Base-by-base conservation (phyloP, 2,113 vertebrate species). In the Oreotrochilus melanogaster region DNA sequence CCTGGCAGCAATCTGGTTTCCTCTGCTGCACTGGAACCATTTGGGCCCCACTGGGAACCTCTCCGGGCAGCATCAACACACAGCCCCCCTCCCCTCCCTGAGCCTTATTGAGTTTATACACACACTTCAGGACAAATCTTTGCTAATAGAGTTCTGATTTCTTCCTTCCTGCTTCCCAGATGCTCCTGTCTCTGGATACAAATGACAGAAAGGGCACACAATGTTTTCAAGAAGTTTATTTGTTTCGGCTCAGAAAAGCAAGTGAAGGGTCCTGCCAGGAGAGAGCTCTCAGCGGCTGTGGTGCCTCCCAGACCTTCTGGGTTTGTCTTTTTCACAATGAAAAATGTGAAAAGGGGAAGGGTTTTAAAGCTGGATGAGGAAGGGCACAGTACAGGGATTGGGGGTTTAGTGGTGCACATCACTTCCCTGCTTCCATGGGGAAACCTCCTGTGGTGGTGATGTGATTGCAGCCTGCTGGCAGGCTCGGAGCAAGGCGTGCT, bases 111-210 rank as follows among this genome's bases (percentile, higher is more conserved):
- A n/a, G 61, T 78, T 78, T 84, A 5, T 14, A 10, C 35, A 27
- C 84, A 87, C 70, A 14, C 70, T 80, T 91, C 70, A 53, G 94
- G 79, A 94, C 91, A 65, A 80, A 95, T 74, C 91, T 56, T 67
- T 90, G 84, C 86, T 96, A 95, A 96, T 91, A 82, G 76, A 81
- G 53, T 31, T 80, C 67, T 95, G n/a, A 92, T 95, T 84, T 31
- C 90, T 90, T 95, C 93, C 88, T 94, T 92, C 89, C 95, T 96
- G 95, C 93, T 79, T 86, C 93, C 88, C 84, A 92, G 88, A 83
- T 81, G 89, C 94, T 84, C 39, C 89, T 89, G 92, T 47, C 90
- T 89, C 82, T 70, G 27, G 28, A 16, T 16, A 61, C 76, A 85
- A 74, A 85, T 81, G 83, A 58, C 80, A 95, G 92, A 80, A 87